Percentiles rank a stretch among this genome's conserved stretches.
These are phyloP conservation scores for Nasonia giraulti DNA, from an alignment of 1,140 invertebrate species.

Conservation along the genomic window DNA sequence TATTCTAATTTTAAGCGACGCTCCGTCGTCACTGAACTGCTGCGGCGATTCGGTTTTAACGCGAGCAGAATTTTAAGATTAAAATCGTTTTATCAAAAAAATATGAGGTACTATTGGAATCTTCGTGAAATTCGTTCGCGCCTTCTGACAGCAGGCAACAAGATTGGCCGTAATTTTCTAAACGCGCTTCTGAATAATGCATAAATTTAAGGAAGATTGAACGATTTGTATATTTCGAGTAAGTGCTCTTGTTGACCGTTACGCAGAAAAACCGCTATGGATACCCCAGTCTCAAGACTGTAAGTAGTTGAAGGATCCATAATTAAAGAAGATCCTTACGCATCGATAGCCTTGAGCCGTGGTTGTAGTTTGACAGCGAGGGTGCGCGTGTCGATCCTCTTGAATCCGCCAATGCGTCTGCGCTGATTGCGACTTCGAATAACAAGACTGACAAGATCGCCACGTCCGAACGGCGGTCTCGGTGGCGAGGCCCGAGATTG, in stretches of 20 bases:
- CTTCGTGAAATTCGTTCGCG: too few species aligned
- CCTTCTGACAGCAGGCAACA: too few species aligned
- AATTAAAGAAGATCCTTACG: conserved; percentile 10
- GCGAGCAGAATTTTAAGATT: not conserved
- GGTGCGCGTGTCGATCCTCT: conserved; percentile 48
- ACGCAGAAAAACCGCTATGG: too few species aligned
- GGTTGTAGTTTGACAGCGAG: not conserved
- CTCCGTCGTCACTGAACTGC: not conserved
- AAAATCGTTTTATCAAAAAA: too few species aligned
- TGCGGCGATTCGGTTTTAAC: not conserved
- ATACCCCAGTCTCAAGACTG: too few species aligned
- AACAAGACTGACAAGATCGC: conserved; percentile 60
- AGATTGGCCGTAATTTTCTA: too few species aligned
- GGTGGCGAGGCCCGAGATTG: conserved; percentile 29
- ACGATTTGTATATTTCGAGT: too few species aligned
- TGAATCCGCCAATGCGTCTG: conserved; percentile 19
- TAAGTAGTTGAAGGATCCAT: too few species aligned
- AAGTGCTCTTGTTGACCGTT: too few species aligned
- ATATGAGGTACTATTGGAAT: too few species aligned
- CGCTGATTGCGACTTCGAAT: conserved; percentile 52
- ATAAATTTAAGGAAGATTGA: too few species aligned
- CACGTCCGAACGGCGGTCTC: conserved; percentile 18
- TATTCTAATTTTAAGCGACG: conserved; percentile 4
- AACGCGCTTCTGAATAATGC: too few species aligned
- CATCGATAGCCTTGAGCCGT: conserved; percentile 6